These are phyloP conservation scores for Phocides pigmalion DNA, from an alignment of 1,140 invertebrate genomes.

Conservation along the genomic window DNA sequence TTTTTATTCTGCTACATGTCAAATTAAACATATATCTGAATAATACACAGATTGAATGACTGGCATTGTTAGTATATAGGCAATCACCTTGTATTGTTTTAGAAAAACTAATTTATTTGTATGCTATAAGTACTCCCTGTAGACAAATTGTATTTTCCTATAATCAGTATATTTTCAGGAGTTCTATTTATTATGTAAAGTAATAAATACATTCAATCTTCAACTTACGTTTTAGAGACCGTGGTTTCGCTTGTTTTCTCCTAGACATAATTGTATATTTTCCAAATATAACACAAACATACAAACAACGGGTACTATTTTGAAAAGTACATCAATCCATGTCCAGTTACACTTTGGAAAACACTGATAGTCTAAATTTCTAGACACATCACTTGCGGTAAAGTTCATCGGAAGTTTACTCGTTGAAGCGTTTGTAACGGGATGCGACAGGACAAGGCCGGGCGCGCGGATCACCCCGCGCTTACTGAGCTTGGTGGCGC, in stretches of 20 bases:
- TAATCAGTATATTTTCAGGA: too few species aligned
- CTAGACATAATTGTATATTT: constrained; percentile 69
- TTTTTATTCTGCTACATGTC: too few species aligned
- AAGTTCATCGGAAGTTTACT: constrained; percentile 63
- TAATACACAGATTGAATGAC: too few species aligned
- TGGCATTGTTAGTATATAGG: too few species aligned
- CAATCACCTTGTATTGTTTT: too few species aligned
- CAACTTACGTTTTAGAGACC: constrained; percentile 81
- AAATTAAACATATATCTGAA: too few species aligned
- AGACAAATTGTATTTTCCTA: too few species aligned
- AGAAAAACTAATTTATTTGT: too few species aligned
- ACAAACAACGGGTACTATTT: background rate
- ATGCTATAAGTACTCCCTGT: too few species aligned
- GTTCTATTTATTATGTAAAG: background rate
- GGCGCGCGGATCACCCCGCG: constrained; percentile 68
- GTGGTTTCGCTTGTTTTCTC: constrained; percentile 82
- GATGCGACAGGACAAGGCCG: constrained; percentile 45
- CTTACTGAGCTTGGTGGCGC: constrained; percentile 74
- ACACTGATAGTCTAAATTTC: constrained; percentile 2
- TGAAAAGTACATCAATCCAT: background rate
- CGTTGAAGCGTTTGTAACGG: constrained; percentile 38
- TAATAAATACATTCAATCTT: constrained; percentile 1
- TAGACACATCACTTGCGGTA: constrained; percentile 18
- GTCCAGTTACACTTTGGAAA: constrained; percentile 3
- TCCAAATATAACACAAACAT: constrained; percentile 12